Conservation (phyloP, 2,888 invertebrate genomes). For the Spilosoma lubricipeda region DNA sequence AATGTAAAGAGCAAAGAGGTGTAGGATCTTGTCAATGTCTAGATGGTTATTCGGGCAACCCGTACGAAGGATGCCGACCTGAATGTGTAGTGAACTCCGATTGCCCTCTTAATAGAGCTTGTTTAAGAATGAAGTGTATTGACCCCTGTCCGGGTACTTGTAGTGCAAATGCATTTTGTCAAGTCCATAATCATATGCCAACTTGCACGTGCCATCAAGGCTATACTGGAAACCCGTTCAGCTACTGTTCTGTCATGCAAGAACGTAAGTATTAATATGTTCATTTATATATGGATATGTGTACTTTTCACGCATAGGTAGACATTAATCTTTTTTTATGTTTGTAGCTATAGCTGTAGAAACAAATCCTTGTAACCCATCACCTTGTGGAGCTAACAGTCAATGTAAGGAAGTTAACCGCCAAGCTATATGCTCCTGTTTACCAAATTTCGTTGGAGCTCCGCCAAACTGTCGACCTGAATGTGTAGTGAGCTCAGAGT, state of each 20-base stretch:
- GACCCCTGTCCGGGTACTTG: constrained; percentile 94
- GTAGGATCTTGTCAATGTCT: constrained; percentile 90
- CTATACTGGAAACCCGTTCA: constrained; percentile 89
- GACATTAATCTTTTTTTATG: not conserved
- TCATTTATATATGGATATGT: not conserved
- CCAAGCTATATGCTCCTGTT: constrained; percentile 91
- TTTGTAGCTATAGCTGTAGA: constrained; percentile 68
- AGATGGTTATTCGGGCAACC: constrained; percentile 90
- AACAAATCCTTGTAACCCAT: constrained; percentile 76
- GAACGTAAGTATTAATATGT: constrained; percentile 70
- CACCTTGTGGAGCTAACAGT: constrained; percentile 92
- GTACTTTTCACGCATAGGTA: not conserved
- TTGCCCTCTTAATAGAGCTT: constrained; percentile 90
- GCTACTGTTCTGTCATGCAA: constrained; percentile 83
- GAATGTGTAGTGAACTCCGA: constrained; percentile 91
- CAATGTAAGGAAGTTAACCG: constrained; percentile 90
- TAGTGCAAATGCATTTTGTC: constrained; percentile 90
- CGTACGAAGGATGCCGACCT: constrained; percentile 91
- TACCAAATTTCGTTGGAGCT: constrained; percentile 87
- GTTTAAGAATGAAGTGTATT: constrained; percentile 90
- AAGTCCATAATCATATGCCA: constrained; percentile 91
- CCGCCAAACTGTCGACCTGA: constrained; percentile 91
- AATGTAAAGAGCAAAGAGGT: constrained; percentile 87
- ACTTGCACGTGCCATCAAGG: constrained; percentile 89
- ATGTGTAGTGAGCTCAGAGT: constrained; percentile 90